phyloP scores from a whole-genome alignment of 1,140 invertebrate species.

The Diachasma alloeum region DNA sequence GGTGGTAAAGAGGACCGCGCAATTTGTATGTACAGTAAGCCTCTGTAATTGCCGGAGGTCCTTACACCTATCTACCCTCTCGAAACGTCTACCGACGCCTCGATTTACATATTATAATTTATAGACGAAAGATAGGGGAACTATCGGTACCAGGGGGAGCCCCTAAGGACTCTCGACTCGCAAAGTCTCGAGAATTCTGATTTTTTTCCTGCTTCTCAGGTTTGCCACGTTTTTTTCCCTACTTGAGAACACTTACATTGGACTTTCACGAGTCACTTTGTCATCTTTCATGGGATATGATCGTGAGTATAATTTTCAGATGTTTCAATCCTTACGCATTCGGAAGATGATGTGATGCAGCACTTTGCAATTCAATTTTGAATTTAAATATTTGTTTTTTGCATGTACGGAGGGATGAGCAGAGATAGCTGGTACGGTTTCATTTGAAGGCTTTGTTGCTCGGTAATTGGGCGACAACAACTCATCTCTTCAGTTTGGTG shows the following conservation, averaged over 20 bases:
- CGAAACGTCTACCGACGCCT: slow-evolving; percentile 17
- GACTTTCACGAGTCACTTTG: slow-evolving; percentile 5
- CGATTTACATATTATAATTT: slow-evolving; percentile 56
- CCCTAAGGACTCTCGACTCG: not conserved
- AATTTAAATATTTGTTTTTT: not conserved
- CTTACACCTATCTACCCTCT: slow-evolving; percentile 40
- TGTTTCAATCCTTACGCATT: not conserved
- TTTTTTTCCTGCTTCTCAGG: not conserved
- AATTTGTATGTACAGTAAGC: slow-evolving; percentile 54
- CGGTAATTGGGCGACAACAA: no score
- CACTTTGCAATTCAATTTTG: not conserved
- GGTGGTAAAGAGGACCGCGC: slow-evolving; percentile 27
- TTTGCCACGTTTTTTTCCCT: not conserved
- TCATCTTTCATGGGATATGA: not conserved
- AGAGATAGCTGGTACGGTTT: no score
- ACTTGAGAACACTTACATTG: not conserved
- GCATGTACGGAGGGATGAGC: not conserved
- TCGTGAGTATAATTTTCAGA: not conserved
- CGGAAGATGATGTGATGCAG: not conserved
- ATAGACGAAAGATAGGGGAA: slow-evolving; percentile 42
- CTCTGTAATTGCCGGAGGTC: slow-evolving; percentile 47
- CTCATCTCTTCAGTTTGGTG: no score
- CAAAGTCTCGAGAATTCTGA: not conserved
- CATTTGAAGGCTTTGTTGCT: no score
- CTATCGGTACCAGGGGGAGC: not conserved